Percentiles rank a stretch among this genome's conserved stretches.
Evolutionary conservation across 2,113 vertebrate species (phyloP).

Genomic region (Antennarius striatus): DNA sequence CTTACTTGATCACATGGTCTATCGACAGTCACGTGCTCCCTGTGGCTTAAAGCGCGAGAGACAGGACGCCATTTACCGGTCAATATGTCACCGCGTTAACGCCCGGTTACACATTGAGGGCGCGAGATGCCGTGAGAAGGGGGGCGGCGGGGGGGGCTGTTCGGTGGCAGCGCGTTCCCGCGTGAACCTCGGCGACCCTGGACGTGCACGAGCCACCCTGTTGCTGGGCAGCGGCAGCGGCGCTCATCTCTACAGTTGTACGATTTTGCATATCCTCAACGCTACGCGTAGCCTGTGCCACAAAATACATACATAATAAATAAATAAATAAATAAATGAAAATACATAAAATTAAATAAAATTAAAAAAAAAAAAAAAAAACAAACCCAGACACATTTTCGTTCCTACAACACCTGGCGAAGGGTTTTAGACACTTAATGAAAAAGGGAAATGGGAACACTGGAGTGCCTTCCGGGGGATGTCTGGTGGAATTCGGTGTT

Average conservation of each 20-base stretch:
- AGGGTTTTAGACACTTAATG: no score
- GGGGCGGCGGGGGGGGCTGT: no score
- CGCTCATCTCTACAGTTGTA: constrained; percentile 9
- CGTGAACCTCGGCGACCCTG: constrained; percentile 68
- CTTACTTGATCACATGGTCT: constrained; percentile 18
- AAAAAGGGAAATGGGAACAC: no score
- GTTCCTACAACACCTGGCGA: no score
- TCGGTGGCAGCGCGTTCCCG: constrained; percentile 39
- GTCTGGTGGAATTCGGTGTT: constrained; percentile 49
- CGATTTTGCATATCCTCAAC: constrained; percentile 15
- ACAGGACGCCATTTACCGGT: constrained; percentile 38
- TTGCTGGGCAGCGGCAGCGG: constrained; percentile 71
- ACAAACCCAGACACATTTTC: no score
- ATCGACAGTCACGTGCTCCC: constrained; percentile 16
- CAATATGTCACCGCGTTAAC: constrained; percentile 61
- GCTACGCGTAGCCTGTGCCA: neutral
- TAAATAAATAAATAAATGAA: no score
- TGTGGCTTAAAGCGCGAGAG: constrained; percentile 20
- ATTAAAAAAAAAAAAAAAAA: no score
- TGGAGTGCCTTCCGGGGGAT: neutral
- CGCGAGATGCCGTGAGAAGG: constrained; percentile 20
- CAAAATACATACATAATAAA: no score
- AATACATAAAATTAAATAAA: no score
- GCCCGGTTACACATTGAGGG: constrained; percentile 60
- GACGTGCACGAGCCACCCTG: constrained; percentile 66